Evolutionary conservation across 2,888 invertebrate genomes (phyloP).

Genomic region (Plebejus anna): DNA sequence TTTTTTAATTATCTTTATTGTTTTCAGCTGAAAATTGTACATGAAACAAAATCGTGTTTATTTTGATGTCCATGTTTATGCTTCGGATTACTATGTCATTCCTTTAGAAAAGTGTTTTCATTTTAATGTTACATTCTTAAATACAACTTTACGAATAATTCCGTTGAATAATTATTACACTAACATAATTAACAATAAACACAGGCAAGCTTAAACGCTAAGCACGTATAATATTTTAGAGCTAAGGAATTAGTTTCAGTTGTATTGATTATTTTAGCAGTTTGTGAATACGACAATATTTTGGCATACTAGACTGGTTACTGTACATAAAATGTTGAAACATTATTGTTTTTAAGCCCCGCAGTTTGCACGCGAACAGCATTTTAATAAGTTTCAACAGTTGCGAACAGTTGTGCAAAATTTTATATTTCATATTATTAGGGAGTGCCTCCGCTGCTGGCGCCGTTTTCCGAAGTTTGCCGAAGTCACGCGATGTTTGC

Average conservation of each 20-base stretch:
- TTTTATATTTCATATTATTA: background rate
- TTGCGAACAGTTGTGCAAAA: constrained; percentile 11
- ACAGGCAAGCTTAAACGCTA: background rate
- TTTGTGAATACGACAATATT: constrained; percentile 20
- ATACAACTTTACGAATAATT: background rate
- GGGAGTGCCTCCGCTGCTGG: no score
- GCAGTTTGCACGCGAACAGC: constrained; percentile 3
- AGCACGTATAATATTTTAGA: background rate
- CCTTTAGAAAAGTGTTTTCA: background rate
- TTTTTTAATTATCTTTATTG: background rate
- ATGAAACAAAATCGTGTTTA: no score
- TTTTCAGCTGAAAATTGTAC: no score
- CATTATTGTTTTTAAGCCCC: constrained; percentile 5
- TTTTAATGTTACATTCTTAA: background rate
- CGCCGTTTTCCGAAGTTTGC: no score
- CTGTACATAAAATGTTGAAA: background rate
- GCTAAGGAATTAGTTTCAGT: background rate
- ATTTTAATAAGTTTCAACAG: background rate
- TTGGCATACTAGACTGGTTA: background rate
- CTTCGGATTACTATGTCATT: no score
- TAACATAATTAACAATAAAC: background rate
- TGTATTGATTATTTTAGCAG: background rate
- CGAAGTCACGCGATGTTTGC: no score
- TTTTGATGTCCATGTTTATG: no score
- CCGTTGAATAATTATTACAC: background rate